These are phyloP conservation scores for Monopis laevigella DNA, from an alignment of 2,888 invertebrate genomes.

Conservation along the genomic window DNA sequence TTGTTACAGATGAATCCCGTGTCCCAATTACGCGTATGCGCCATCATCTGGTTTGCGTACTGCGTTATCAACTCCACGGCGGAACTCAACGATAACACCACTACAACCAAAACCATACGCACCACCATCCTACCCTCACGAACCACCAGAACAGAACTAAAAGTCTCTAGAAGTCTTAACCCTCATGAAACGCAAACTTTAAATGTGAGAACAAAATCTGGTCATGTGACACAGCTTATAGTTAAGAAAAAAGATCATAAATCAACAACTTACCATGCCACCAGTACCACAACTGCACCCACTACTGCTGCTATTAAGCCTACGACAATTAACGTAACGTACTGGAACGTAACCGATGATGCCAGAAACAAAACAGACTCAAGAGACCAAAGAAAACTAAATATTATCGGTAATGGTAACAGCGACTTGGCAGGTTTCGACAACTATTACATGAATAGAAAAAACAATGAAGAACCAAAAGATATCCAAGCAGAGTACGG, in stretches of 20 bases:
- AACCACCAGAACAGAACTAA: slow-evolving; percentile 76
- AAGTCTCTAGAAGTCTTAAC: slow-evolving; percentile 79
- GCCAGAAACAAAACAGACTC: slow-evolving; percentile 49
- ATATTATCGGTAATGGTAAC: slow-evolving; percentile 40
- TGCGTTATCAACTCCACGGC: slow-evolving; percentile 23
- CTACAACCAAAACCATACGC: slow-evolving; percentile 43
- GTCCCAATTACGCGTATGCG: slow-evolving; percentile 39
- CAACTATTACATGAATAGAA: slow-evolving; percentile 48
- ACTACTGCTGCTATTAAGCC: slow-evolving; percentile 40
- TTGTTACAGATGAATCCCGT: slow-evolving; percentile 65
- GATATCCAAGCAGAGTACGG: slow-evolving; percentile 61
- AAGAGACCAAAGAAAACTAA: slow-evolving; percentile 55
- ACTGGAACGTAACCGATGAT: slow-evolving; percentile 31
- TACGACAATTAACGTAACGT: slow-evolving; percentile 30
- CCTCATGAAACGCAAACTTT: slow-evolving; percentile 81
- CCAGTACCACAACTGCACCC: slow-evolving; percentile 34
- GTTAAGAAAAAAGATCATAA: slow-evolving; percentile 76
- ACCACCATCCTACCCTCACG: slow-evolving; percentile 64
- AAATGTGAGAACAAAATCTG: slow-evolving; percentile 79
- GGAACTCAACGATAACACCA: slow-evolving; percentile 40
- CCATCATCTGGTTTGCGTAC: slow-evolving; percentile 43
- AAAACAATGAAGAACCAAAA: slow-evolving; percentile 45
- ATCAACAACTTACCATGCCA: slow-evolving; percentile 34
- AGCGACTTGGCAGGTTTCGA: slow-evolving; percentile 58
- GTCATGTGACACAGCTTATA: slow-evolving; percentile 79